Percentiles rank a stretch among this genome's conserved stretches.
phyloP scores from a whole-genome alignment of 2,888 invertebrate genomes.

The Dendrolimus houi region DNA sequence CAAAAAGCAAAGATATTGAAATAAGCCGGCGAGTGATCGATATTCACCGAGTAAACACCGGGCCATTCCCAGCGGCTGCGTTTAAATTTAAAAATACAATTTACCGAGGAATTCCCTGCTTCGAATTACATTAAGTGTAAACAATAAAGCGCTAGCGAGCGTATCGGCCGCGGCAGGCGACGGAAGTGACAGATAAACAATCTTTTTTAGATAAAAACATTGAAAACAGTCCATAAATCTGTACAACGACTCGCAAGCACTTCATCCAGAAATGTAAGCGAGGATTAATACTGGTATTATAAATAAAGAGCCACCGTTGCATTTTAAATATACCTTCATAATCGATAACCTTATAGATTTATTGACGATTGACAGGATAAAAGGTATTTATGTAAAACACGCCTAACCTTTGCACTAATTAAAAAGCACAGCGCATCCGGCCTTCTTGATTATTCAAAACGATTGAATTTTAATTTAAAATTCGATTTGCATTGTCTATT shows the following conservation, averaged over 20 bases:
- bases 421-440: slow-evolving; percentile 60
- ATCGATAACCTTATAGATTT: not conserved
- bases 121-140: slow-evolving; percentile 76
- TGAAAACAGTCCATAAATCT: slow-evolving; percentile 70
- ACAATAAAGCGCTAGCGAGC: slow-evolving; percentile 71
- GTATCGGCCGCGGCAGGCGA: slow-evolving; percentile 68
- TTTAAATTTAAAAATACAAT: slow-evolving; percentile 71
- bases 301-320: slow-evolving; percentile 24
- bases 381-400: slow-evolving; percentile 38
- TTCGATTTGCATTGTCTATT: slow-evolving; percentile 55
- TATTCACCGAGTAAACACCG: slow-evolving; percentile 51
- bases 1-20: slow-evolving; percentile 52
- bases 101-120: slow-evolving; percentile 72
- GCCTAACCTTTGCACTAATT: slow-evolving; percentile 67
- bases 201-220: slow-evolving; percentile 71
- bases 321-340: slow-evolving; percentile 24
- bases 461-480: slow-evolving; percentile 64
- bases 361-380: slow-evolving; percentile 27
- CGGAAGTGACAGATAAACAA: slow-evolving; percentile 74
- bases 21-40: slow-evolving; percentile 50
- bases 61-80: slow-evolving; percentile 35
- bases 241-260: slow-evolving; percentile 42
- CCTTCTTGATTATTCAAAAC: slow-evolving; percentile 46
- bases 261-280: slow-evolving; percentile 56
- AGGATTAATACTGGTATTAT: slow-evolving; percentile 24